Base-by-base conservation (phyloP, 1,140 invertebrate genomes). In the Lutraria rhynchaena region DNA sequence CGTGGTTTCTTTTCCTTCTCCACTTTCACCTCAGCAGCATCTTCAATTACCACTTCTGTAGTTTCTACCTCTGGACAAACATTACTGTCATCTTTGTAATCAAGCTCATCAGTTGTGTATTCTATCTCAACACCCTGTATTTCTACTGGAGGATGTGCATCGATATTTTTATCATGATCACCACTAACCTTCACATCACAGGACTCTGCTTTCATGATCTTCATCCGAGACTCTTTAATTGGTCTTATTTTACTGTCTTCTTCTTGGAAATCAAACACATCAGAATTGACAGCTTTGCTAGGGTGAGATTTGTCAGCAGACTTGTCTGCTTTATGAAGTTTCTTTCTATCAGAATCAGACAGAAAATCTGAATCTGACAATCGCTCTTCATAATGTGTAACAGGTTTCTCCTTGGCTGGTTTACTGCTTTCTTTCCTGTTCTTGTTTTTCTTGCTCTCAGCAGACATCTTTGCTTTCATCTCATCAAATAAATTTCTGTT, bases 261-360 rank as follows among this genome's bases (percentile, higher is more conserved):
- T 27, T 87, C 85, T 46, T 67, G 74, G 55, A 87, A 87, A 51
- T 85, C 84, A 77, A 87, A 87, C 3, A 86, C 69, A 81, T 86
- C 86, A 37, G 78, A 73, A 46, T 63, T 77, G 17, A 35, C 33
- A 41, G 24, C 27, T 33, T 61, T 61, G 19, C 24, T 31, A 5
- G 15, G 5, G 33, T 44, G 3, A 9, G 17, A 7, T 17, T 63
- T 75, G 17, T 53, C 49, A 19, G 29, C 2, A 24, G 44, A 33
- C 29, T 73, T 75, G 0, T 75, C 73, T 0, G 19, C 17, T 27
- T 57, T 33, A 27, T 29, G 31, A 13, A n/a, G 17, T 22, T 80
- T 69, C 24, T 17, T 80, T 46, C 46, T 80, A 3, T 80, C 76
- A 7, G 33, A 41, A 29, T 80, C 76, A n/a, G 63, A 77, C 44